Evolutionary conservation across 1,140 invertebrate species (phyloP).

Genomic region (Aphaenogaster rudis): DNA sequence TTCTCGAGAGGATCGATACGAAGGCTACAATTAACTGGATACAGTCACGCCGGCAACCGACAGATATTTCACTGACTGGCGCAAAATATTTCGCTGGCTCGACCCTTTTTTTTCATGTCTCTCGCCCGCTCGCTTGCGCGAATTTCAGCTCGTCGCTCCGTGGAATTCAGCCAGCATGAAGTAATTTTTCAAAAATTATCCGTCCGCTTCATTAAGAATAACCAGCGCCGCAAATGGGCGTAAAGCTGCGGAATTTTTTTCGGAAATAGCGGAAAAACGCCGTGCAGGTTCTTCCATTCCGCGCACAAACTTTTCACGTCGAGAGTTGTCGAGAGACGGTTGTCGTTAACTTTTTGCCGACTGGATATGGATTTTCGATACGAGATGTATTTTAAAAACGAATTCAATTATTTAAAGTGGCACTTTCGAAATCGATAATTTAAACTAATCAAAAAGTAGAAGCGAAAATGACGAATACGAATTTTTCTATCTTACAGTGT

Average conservation of each 20-base stretch:
- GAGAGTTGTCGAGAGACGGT: constrained; percentile 16
- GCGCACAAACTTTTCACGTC: constrained; percentile 20
- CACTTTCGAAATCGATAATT: constrained; percentile 7
- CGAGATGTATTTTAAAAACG: constrained; percentile 26
- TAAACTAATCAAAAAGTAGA: constrained; percentile 22
- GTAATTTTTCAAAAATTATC: constrained; percentile 56
- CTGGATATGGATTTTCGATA: constrained; percentile 47
- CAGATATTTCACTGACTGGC: constrained; percentile 44
- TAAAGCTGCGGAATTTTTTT: constrained; percentile 17
- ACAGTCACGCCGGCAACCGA: constrained; percentile 30
- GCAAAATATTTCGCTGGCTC: constrained; percentile 53
- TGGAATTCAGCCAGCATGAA: not conserved
- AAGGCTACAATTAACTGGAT: constrained; percentile 59
- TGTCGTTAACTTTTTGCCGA: constrained; percentile 32
- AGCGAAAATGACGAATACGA: not conserved
- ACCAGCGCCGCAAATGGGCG: not conserved
- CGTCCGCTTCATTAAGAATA: constrained; percentile 28
- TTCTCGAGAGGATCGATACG: constrained; percentile 50
- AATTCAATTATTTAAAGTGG: constrained; percentile 48
- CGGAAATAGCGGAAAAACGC: not conserved
- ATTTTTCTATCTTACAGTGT: not conserved
- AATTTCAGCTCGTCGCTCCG: constrained; percentile 9
- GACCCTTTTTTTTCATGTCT: constrained; percentile 22
- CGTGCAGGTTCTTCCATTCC: not conserved
- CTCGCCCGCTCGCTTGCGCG: not conserved